Percentiles rank a stretch among this genome's conserved stretches.
Conservation (phyloP, 1,140 invertebrate species). For the Archegozetes longisetosus region DNA sequence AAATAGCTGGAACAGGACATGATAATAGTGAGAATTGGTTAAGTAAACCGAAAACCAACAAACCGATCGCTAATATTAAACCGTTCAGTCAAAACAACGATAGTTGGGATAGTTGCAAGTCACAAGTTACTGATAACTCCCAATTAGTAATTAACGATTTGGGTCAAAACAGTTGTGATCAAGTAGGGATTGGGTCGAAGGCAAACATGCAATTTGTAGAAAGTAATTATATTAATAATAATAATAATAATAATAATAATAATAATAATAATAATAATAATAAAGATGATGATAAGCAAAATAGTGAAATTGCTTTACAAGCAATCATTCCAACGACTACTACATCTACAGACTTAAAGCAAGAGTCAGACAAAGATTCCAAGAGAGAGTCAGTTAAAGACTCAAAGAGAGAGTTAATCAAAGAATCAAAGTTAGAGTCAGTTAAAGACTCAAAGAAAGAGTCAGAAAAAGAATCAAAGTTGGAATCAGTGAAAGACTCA, state of each 20-base stretch:
- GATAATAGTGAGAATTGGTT: neutral
- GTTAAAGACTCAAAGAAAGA: neutral
- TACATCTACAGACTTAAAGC: too few relatives aligned
- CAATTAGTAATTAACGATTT: neutral
- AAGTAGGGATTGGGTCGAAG: neutral
- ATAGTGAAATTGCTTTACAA: neutral
- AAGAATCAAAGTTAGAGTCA: neutral
- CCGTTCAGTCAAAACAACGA: constrained; percentile 1
- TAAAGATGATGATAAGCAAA: neutral
- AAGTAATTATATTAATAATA: neutral
- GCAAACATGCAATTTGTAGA: neutral
- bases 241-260: neutral
- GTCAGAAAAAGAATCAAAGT: neutral
- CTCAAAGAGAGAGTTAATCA: neutral
- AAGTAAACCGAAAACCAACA: neutral
- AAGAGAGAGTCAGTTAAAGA: too few relatives aligned
- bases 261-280: neutral
- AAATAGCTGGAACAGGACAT: too few relatives aligned
- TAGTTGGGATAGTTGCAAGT: neutral
- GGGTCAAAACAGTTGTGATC: neutral
- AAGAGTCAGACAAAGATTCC: neutral
- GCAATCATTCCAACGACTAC: neutral
- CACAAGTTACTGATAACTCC: neutral
- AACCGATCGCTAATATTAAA: constrained; percentile 13
- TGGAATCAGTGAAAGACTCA: neutral